Evolutionary conservation across 2,888 invertebrate genomes (phyloP), one percentile per base, ranked within the genome.

Genomic region (Heterodera filipjevi): DNA sequence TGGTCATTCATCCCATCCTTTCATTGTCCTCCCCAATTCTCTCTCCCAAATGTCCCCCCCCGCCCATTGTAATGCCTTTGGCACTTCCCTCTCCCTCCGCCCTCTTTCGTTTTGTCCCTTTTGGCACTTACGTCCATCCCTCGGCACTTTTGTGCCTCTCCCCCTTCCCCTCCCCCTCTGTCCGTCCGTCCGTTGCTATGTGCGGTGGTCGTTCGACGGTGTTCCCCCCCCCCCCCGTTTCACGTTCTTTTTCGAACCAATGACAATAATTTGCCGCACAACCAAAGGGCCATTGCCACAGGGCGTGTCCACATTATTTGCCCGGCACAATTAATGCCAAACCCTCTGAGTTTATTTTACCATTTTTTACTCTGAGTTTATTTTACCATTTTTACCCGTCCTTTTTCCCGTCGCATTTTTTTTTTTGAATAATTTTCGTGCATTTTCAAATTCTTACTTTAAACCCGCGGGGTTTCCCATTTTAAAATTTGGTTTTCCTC

Each of bases 151-250:
- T 59, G 59, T 59, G 59, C 59, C 27, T 27, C 27, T 8, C 59
- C 59, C 59, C 59, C 53, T 22, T 3, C 22, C 27, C 59, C 22
- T 27, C 59, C 19, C 27, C 59, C 27, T 59, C 59, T 27, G 27
- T 59, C 22, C 59, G n/a, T n/a, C 59, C 59, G 59, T 59, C 59
- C 59, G 59, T 59, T 59, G 59, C 59, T 59, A 59, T 59, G 59
- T 59, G 59, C 59, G 49, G 49, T 49, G 49, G 59, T 8, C 59
- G 27, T 10, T 27, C 59, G 27, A 59, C 27, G 59, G 59, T 27
- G 59, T 59, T 59, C 59, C 22, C 27, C 27, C 27, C n/a, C 27
- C 22, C 27, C 27, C 27, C n/a, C 27, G 27, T 27, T 59, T 59
- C 59, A 59, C 59, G 59, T 59, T 59, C 59, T 22, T 27, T 27